Percentiles rank a stretch among this genome's conserved stretches.
These are phyloP conservation scores for Rhizoglyphus robini DNA, from an alignment of 1,140 invertebrate genomes.

Conservation along the genomic window DNA sequence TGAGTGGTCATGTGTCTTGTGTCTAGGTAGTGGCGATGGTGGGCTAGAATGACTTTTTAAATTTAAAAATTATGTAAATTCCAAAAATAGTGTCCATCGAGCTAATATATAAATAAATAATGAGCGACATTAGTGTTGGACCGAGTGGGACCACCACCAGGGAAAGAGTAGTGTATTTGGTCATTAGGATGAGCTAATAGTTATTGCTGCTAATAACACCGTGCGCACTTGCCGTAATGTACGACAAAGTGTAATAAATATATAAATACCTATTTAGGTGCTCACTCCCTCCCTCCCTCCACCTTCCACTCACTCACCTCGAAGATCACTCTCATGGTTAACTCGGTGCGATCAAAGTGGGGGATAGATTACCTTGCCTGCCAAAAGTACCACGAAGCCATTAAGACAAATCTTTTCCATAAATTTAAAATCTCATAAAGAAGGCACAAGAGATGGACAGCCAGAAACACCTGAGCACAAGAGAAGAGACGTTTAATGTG, in stretches of 20 bases:
- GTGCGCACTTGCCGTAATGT: not conserved
- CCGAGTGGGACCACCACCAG: not conserved
- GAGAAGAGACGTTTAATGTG: not conserved
- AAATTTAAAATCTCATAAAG: not conserved
- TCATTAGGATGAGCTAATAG: not conserved
- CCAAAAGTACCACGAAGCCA: not conserved
- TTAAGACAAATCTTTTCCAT: not conserved
- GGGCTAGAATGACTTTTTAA: too few species aligned
- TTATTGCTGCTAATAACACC: not conserved
- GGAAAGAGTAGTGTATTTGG: not conserved
- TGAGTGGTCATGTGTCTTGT: too few species aligned
- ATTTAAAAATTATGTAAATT: not conserved
- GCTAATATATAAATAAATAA: not conserved
- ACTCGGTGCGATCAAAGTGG: not conserved
- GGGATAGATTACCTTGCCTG: not conserved
- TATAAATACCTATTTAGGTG: not conserved
- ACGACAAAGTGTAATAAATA: not conserved
- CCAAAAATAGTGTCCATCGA: not conserved
- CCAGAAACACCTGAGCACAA: not conserved
- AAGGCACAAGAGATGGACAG: not conserved
- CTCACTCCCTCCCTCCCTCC: too few species aligned
- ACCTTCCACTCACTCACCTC: not conserved
- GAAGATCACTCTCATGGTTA: not conserved
- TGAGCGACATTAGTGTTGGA: not conserved
- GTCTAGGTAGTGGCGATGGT: too few species aligned